Base-by-base conservation (phyloP, 2,797 vertebrate genomes). In the Allobates femoralis region DNA sequence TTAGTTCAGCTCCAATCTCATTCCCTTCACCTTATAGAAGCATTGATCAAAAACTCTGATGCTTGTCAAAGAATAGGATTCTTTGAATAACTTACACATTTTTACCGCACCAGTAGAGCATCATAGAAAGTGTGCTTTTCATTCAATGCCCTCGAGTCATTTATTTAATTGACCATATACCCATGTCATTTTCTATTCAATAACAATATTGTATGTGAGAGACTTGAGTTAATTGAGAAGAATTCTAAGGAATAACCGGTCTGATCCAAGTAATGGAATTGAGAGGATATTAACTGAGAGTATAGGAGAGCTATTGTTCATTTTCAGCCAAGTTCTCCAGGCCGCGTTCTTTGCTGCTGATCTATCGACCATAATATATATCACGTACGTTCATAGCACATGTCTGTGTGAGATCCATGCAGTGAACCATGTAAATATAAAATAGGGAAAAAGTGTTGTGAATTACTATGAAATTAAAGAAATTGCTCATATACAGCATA, bases 111-210 rank as follows among this genome's bases (percentile, higher is more conserved):
- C 30, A 77, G 79, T 62, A 67, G 46, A 81, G 77, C 66, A 19
- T 73, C 64, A 62, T 85, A 58, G 76, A 74, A 69, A 79, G 84
- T 19, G 30, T 56, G 50, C 66, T 80, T 86, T 81, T 41, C 10
- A 66, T 37, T 67, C 30, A 76, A 23, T 86, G 71, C 74, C 85
- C 60, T 55, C 12, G 77, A 55, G 73, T 51, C 71, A 86, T 82
- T 81, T 82, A 86, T 77, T 75, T 86, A 82, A 86, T 77, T 86
- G 79, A 86, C 85, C 79, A 86, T 82, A 86, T 66, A 77, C 55
- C 50, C n/a, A 55, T 82, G 82, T 76, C 34, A 67, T 77, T 82
- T 67, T 81, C 56, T n/a, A 82, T 75, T 81, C 85, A 82, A 86
- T 86, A 76, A 55, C 66, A 53, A 67, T 69, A 85, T 34, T 19